phyloP scores from a whole-genome alignment of 2,888 invertebrate genomes.

The Patella caerulea region DNA sequence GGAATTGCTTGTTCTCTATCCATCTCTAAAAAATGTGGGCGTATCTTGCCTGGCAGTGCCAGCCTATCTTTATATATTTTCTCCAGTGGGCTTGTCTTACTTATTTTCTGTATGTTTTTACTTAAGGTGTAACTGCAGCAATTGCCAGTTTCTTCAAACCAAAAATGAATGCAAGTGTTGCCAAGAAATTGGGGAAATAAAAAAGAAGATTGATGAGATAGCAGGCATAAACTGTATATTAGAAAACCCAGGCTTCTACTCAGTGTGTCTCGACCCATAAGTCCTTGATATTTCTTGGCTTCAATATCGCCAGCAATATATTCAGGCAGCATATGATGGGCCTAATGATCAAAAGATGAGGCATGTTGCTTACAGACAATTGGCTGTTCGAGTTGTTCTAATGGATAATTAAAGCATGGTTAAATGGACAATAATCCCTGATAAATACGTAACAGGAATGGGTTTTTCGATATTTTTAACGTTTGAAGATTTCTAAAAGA shows the following conservation, averaged over 20 bases:
- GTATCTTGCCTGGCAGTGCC: no score
- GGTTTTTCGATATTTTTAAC: no score
- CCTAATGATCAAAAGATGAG: neutral
- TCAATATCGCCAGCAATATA: neutral
- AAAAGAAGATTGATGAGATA: neutral
- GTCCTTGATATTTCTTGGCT: neutral
- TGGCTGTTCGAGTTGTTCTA: no score
- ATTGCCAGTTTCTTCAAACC: neutral
- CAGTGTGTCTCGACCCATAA: neutral
- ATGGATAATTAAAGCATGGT: no score
- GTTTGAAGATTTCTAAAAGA: no score
- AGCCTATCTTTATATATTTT: no score
- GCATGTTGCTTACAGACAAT: neutral
- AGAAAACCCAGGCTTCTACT: neutral
- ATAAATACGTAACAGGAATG: no score
- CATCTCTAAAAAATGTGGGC: no score
- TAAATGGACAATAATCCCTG: no score
- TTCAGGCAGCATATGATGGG: neutral
- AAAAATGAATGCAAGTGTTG: neutral
- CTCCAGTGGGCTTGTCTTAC: neutral
- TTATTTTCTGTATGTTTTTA: neutral
- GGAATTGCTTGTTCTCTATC: no score
- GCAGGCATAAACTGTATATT: neutral
- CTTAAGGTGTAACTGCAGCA: neutral
- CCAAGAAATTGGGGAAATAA: neutral